These are phyloP conservation scores for Rhabdomys dilectus DNA, from an alignment of 2,113 vertebrate species.

Conservation along the genomic window DNA sequence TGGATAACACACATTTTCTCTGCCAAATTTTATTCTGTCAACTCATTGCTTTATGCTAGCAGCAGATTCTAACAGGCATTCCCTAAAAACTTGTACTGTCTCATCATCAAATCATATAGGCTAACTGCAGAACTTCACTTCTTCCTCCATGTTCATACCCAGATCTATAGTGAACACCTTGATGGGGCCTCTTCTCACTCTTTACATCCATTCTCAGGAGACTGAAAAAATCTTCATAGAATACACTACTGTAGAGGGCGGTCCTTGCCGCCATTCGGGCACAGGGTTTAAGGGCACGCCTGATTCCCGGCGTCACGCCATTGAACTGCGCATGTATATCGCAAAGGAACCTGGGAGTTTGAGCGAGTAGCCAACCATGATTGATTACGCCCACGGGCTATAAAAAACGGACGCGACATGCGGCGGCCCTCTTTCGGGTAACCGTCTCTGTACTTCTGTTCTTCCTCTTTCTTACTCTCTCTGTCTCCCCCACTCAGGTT, in stretches of 20 bases:
- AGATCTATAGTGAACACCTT: not conserved
- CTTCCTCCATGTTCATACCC: not conserved
- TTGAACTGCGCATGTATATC: too few relatives aligned
- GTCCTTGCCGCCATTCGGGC: too few relatives aligned
- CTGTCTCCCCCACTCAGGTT: too few relatives aligned
- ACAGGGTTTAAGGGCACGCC: too few relatives aligned
- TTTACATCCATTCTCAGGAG: not conserved
- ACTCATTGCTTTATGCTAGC: not conserved
- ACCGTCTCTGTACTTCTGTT: too few relatives aligned
- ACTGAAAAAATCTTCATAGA: not conserved
- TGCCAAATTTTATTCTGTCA: not conserved
- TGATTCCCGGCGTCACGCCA: too few relatives aligned
- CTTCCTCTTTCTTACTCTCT: too few relatives aligned
- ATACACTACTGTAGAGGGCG: not conserved
- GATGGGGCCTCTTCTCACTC: not conserved
- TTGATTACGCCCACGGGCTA: too few relatives aligned
- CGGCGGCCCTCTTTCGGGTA: too few relatives aligned
- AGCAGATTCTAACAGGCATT: not conserved
- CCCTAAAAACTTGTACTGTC: not conserved
- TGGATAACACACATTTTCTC: not conserved
- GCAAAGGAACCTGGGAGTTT: too few relatives aligned
- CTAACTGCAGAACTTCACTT: not conserved
- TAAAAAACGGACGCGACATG: too few relatives aligned
- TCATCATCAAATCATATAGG: not conserved
- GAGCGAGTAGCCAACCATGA: too few relatives aligned